Base-by-base conservation (phyloP, 2,888 invertebrate species). In the Lycophotia porphyrea region DNA sequence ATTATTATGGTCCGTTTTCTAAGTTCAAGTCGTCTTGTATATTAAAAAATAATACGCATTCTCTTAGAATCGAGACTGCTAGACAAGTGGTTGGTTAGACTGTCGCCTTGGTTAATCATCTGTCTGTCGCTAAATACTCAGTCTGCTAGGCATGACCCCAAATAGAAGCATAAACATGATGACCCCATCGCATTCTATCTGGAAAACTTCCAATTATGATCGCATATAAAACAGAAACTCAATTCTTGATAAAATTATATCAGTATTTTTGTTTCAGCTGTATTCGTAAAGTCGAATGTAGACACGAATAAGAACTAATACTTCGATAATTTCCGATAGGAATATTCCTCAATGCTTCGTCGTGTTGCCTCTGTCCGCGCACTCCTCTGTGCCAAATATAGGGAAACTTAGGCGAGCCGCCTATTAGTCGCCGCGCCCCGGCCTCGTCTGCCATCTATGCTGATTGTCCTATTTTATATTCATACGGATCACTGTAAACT, bases 361-460 rank as follows among this genome's bases (percentile, higher is more conserved):
- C 42, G 13, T 36, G 39, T 13, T 34, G 71, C 61, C 73, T 87
- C 89, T 90, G 81, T 70, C 1, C 9, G 1, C 0, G 9, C 31
- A 39, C 60, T 90, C 84, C 71, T 89, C 92, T 92, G 78, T 86
- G 82, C 34, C 11, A 71, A 80, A 84, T 91, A 74, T 82, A 81
- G 61, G 55, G 52, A 79, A 85, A 87, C 87, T 89, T 82, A 87
- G 88, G 87, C 84, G 87, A 88, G 90, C 87, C 90, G 80, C 84
- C 91, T 88, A 90, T 92, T 91, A 91, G 88, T 74, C 89, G 91
- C 90, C 94, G 90, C 91, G 85, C 93, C 88, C 89, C 78, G 83
- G 74, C 87, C 80, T 82, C 88, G 88, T 86, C 87, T 87, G 72
- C 31, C 65, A 66, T 80, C 79, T 74, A 80, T 74, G 84, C 74